These are phyloP conservation scores for Apantesis nais DNA, from an alignment of 2,888 invertebrate genomes.

Conservation along the genomic window DNA sequence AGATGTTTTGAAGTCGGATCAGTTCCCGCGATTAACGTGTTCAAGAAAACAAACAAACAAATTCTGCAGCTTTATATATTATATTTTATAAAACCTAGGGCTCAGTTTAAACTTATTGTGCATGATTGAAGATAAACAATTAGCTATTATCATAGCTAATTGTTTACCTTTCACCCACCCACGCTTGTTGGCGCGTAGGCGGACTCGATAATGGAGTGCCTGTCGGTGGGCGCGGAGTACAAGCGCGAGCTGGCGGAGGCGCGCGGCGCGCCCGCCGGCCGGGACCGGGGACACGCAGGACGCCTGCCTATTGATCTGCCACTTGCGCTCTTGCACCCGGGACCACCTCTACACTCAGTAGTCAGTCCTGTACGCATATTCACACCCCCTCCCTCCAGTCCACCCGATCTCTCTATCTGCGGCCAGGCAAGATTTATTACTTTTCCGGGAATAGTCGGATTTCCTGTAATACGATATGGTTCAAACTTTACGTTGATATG, in stretches of 20 bases:
- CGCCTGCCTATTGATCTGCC: conserved; percentile 75
- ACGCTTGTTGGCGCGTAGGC: conserved; percentile 78
- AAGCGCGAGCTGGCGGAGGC: conserved; percentile 85
- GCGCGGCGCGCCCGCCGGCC: conserved; percentile 73
- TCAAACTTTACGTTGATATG: conserved; percentile 42
- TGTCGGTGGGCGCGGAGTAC: conserved; percentile 90
- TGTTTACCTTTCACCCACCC: too few relatives aligned
- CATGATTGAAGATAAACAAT: too few relatives aligned
- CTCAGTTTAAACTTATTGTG: too few relatives aligned
- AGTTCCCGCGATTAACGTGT: too few relatives aligned
- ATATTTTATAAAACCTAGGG: too few relatives aligned
- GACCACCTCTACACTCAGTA: conserved; percentile 54
- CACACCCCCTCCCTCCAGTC: conserved; percentile 50
- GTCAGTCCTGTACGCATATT: conserved; percentile 61
- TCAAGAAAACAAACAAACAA: too few relatives aligned
- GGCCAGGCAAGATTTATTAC: conserved; percentile 75
- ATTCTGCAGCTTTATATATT: too few relatives aligned
- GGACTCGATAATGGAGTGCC: conserved; percentile 95
- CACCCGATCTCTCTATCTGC: conserved; percentile 62
- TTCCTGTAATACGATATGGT: conserved; percentile 55
- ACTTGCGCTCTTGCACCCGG: conserved; percentile 68
- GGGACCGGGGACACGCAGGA: conserved; percentile 57
- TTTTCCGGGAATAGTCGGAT: conserved; percentile 76
- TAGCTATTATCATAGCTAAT: too few relatives aligned
- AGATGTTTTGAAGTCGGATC: too few relatives aligned